phyloP scores from a whole-genome alignment of 2,888 invertebrate species.

The Melieria crassipennis region DNA sequence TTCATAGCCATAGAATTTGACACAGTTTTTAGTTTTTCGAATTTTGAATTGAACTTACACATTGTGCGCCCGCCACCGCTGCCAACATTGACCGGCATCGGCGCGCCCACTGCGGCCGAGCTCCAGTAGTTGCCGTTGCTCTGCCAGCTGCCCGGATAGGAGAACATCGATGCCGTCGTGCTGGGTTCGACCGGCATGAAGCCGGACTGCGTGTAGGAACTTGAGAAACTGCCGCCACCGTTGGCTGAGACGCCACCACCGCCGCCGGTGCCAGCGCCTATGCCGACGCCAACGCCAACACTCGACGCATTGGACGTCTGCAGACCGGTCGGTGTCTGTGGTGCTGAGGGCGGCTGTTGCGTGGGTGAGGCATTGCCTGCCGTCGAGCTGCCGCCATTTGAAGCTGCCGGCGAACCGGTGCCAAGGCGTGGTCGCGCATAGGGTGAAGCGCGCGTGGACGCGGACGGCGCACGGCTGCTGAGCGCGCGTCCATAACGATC shows the following conservation, averaged over 20 bases:
- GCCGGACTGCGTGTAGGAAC: constrained; percentile 60
- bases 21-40: constrained; percentile 35
- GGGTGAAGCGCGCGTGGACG: constrained; percentile 53
- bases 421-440: constrained; percentile 58
- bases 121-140: constrained; percentile 62
- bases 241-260: constrained; percentile 12
- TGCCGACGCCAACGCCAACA: constrained; percentile 39
- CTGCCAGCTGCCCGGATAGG: constrained; percentile 64
- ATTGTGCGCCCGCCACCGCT: constrained; percentile 41
- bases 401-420: constrained; percentile 43
- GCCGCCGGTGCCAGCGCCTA: constrained; percentile 6
- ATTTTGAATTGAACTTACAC: constrained; percentile 41
- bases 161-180: constrained; percentile 60
- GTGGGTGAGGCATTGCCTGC: constrained; percentile 53
- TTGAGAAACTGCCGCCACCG: constrained; percentile 37
- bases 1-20: background rate
- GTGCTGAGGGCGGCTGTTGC: constrained; percentile 58
- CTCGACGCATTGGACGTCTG: constrained; percentile 47
- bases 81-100: constrained; percentile 53
- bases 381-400: constrained; percentile 38
- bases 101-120: constrained; percentile 55
- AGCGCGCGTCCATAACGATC: constrained; percentile 33
- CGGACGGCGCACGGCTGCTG: constrained; percentile 43
- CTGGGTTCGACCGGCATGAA: constrained; percentile 63
- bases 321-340: constrained; percentile 58